Base-by-base conservation (phyloP, 1,140 invertebrate genomes). In the Cardiocondyla obscurior region DNA sequence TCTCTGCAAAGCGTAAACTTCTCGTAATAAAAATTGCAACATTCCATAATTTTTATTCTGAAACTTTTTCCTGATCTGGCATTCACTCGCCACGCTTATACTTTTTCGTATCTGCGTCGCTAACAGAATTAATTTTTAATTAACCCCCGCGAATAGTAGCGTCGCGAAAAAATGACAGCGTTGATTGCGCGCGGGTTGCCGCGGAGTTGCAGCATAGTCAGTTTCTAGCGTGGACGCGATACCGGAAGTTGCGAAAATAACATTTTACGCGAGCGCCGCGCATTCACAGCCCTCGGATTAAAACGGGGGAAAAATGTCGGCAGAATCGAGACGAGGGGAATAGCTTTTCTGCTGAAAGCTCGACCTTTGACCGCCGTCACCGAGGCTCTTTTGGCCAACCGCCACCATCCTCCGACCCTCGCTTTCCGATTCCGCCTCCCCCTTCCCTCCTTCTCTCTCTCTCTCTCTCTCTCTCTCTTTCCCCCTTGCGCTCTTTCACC, bases 171-270 rank as follows among this genome's bases (percentile, higher is more conserved):
- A 49, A 60, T 46, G n/a, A 36, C 10, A 8, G 57, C 39, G 33
- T 49, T 36, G 60, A 64, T 49, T 62, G 73, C 73, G 42, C 53
- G 28, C n/a, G 19, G 8, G 28, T 19, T 16, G 12, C 14, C 58
- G 1, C 55, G 44, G 10, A 65, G 44, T 65, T 76, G 30, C 39
- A 46, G 8, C 39, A n/a, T 55, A 25, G 2, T 49, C 42, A 36
- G 42, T 67, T 79, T 67, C 16, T 10, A 49, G 33, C 25, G 49
- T 36, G 28, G 25, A 67, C 25, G 28, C 33, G 62, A 79, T 69
- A 69, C 16, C 62, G 62, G 46, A 79, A 79, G 62, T 79, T 67
- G 25, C 3, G 62, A 55, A 53, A 79, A 67, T 69, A 25, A 69
- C 46, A 53, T 79, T 79, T 79, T 42, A 8, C 16, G 58, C 28